Percentiles rank a stretch among this genome's conserved stretches.
Conservation (phyloP, 2,113 vertebrate species). For the Myrmecophaga tridactyla region DNA sequence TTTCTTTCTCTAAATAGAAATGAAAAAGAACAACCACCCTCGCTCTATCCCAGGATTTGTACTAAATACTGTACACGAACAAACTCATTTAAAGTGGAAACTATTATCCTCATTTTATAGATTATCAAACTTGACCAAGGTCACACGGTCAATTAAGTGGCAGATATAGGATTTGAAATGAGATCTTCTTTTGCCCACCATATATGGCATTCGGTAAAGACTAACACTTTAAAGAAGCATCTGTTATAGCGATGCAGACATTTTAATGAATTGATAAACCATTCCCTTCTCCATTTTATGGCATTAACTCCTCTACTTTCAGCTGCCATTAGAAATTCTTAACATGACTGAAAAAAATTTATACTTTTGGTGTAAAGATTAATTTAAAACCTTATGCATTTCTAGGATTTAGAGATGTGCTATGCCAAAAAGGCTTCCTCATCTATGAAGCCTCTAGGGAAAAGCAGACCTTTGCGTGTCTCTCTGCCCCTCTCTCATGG, state of each 20-base stretch:
- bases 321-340: not conserved
- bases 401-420: not conserved
- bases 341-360: not conserved
- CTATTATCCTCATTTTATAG: not conserved
- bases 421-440: not conserved
- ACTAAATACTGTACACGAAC: not conserved
- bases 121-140: not conserved
- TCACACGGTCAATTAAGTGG: not conserved
- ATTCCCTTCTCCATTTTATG: not conserved
- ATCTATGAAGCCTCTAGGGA: conserved; percentile 15
- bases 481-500: not conserved
- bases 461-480: not conserved
- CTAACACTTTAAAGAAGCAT: not conserved
- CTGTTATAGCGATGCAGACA: not conserved
- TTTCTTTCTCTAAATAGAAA: not conserved
- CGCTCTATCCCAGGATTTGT: not conserved
- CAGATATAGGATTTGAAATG: not conserved
- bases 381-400: not conserved
- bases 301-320: not conserved
- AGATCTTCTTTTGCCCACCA: not conserved
- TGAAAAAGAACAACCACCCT: not conserved
- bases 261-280: not conserved
- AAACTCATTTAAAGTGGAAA: not conserved
- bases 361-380: not conserved
- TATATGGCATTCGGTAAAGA: not conserved